Base-by-base conservation (phyloP, 2,888 invertebrate species). In the Spatulosminthurus flaviceps region DNA sequence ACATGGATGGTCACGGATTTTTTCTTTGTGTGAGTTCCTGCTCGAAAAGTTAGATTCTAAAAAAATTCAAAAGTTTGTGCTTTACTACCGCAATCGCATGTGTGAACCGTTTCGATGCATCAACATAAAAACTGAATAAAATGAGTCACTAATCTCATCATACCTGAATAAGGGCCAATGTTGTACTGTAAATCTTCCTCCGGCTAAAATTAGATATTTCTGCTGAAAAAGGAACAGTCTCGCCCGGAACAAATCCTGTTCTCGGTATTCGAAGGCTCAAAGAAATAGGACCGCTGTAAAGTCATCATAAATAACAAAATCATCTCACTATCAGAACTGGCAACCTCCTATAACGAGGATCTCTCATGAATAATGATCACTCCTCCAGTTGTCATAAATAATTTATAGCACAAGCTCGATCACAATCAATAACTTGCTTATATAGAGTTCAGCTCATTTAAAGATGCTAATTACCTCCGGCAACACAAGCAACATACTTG, bases 401-500 rank as follows among this genome's bases (percentile, higher is more conserved):
- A 51, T 51, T 51, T 51, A 51, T 19, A 51, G 34, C 34, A 34
- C 9, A 9, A 34, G 9, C n/a, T 51, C n/a, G 51, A 19, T 19
- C 51, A 51, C 16, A 51, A n/a, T n/a, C n/a, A n/a, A n/a, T n/a
- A n/a, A n/a, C n/a, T n/a, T n/a, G n/a, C n/a, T 51, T 51, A 51
- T 51, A 4, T 19, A 51, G 5, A 11, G n/a, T 51, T 2, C 51
- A 51, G 16, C 5, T 51, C 24, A 22, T 19, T n/a, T 9, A 24
- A 64, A 26, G 22, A 64, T 64, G 21, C 4, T 16, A 42, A 26
- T 73, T 75, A 75, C 75, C 66, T 75, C n/a, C 26, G 34, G 41
- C 78, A 94, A 86, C 93, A 94, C 82, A 92, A 91, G 86, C 94
- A 94, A 85, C 94, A 93, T 86, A 94, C 92, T 0, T 91, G 91